Base-by-base conservation (phyloP, 2,113 vertebrate genomes). In the Rhinichthys klamathensis region DNA sequence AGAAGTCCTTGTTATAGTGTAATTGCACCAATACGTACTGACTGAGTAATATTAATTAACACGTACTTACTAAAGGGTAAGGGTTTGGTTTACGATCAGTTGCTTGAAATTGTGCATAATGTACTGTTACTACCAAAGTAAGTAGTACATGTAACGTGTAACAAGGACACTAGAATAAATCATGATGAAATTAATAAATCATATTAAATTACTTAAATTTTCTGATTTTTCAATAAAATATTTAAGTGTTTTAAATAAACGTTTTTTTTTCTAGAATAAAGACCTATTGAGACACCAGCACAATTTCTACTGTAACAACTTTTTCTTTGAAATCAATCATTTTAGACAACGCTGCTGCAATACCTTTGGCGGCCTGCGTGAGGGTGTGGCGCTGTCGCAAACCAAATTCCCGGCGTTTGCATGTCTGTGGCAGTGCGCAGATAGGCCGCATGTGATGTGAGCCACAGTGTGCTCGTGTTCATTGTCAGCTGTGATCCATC, bases 391-490 rank as follows among this genome's bases (percentile, higher is more conserved):
- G 87, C 87, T 90, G 86, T 89, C 25, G 38, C 46, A 54, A 61
- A 23, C n/a, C 16, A 5, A 61, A 4, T 16, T 78, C 84, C 88
- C 84, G 86, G 89, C 89, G 38, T 83, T 51, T 89, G 21, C 41
- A 61, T 46, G 56, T 80, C 32, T 27, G 63, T 46, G 79, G 80
- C 49, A 60, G 23, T 25, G 79, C 44, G 83, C 79, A 76, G 46
- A 54, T 35, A 88, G 90, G 89, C 90, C 89, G 87, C 90, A 16
- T 90, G 87, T 86, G 78, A 56, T 89, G 83, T 86, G 73, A 63
- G 49, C 46, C 18, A 12, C 79, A 58, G 65, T 58, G 58, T 38
- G 61, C 61, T 60, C 83, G 44, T 11, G 18, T 27, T 38, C 8
- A 69, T 44, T 73, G 49, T n/a, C 88, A 85, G 82, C 88, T 89